These are phyloP conservation scores for Nematopogon swammerdamellus DNA, from an alignment of 2,888 invertebrate genomes.

Conservation along the genomic window DNA sequence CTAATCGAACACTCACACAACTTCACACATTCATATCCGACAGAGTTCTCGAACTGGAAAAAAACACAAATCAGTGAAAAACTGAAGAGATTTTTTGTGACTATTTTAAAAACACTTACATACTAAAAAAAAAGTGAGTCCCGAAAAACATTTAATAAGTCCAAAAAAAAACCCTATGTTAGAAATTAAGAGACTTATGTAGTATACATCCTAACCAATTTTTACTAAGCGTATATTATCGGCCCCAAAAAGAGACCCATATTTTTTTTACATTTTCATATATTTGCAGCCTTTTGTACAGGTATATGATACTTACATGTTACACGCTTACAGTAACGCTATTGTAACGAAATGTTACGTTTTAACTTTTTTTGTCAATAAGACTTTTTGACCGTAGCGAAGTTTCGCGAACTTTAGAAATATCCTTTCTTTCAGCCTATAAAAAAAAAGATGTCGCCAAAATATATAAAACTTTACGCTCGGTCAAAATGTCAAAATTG, in stretches of 20 bases:
- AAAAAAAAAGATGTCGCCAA: background rate
- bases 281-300: slow-evolving; percentile 49
- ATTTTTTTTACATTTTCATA: slow-evolving; percentile 46
- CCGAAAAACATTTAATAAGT: background rate
- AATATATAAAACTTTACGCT: background rate
- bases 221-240: slow-evolving; percentile 52
- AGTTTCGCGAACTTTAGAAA: slow-evolving; percentile 19
- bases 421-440: slow-evolving; percentile 17
- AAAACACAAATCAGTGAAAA: slow-evolving; percentile 7
- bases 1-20: no score
- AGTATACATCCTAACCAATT: slow-evolving; percentile 41
- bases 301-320: slow-evolving; percentile 52
- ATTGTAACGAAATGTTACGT: slow-evolving; percentile 44
- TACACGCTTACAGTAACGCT: slow-evolving; percentile 38
- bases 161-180: slow-evolving; percentile 7
- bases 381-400: slow-evolving; percentile 16
- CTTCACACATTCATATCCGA: no score
- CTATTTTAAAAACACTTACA: slow-evolving; percentile 21
- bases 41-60: slow-evolving; percentile 17
- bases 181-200: slow-evolving; percentile 42
- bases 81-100: slow-evolving; percentile 8
- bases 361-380: slow-evolving; percentile 9
- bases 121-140: slow-evolving; percentile 21
- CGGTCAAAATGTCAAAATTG: background rate
- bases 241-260: slow-evolving; percentile 31